A percentile compares a stretch with the other conserved stretches of the same genome.
These are phyloP conservation scores for Rattus norvegicus DNA, from an alignment of 2,113 vertebrate genomes.

Conservation along the genomic window DNA sequence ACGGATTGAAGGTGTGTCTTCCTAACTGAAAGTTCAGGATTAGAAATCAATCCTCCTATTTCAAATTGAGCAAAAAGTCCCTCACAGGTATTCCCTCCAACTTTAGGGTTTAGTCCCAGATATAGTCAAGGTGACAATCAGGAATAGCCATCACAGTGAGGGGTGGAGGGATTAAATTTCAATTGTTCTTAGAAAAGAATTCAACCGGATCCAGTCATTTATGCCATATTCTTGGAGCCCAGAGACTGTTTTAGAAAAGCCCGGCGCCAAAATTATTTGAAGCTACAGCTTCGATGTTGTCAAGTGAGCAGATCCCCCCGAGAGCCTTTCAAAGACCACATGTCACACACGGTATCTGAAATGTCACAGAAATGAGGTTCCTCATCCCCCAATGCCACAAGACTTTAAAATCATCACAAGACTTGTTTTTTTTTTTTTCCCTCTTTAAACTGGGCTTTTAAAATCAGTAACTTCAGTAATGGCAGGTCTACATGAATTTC, in stretches of 20 bases:
- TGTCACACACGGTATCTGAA: not conserved
- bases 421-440: not conserved
- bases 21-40: not conserved
- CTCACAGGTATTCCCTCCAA: not conserved
- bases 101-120: not conserved
- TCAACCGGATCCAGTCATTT: not conserved
- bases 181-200: conserved; percentile 23
- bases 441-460: conserved; percentile 6
- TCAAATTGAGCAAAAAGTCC: not conserved
- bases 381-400: not conserved
- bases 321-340: not conserved
- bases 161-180: not conserved
- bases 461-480: not conserved
- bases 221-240: not conserved
- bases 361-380: not conserved
- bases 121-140: not conserved
- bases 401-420: not conserved
- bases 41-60: not conserved
- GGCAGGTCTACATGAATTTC: conserved; percentile 10
- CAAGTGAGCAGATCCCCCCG: not conserved
- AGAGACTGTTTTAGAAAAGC: not conserved
- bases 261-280: conserved; percentile 43
- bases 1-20: not conserved
- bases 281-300: conserved; percentile 6
- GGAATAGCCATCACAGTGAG: not conserved